phyloP scores from a whole-genome alignment of 2,888 invertebrate genomes.

The Idaea aversata region DNA sequence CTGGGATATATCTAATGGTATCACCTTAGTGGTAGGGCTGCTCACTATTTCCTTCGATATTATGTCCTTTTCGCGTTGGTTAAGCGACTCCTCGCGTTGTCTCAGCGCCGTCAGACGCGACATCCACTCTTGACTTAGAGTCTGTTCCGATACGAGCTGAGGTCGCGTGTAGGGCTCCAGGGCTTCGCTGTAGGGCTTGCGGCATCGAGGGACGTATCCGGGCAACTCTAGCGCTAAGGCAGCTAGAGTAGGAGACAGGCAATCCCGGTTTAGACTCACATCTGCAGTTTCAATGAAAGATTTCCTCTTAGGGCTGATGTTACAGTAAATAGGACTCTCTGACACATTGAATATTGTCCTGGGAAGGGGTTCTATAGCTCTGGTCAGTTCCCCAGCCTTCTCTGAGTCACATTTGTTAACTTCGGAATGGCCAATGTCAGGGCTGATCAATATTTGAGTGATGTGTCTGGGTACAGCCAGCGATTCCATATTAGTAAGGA shows the following conservation, averaged over 20 bases:
- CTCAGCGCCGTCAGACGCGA: slow-evolving; percentile 74
- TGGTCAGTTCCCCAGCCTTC: slow-evolving; percentile 61
- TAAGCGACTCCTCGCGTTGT: slow-evolving; percentile 74
- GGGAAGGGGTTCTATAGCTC: slow-evolving; percentile 53
- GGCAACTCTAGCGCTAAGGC: slow-evolving; percentile 73
- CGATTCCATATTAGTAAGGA: slow-evolving; percentile 64
- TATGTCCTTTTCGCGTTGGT: slow-evolving; percentile 71
- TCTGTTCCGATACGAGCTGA: slow-evolving; percentile 75
- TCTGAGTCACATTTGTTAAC: slow-evolving; percentile 70
- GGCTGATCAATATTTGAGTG: slow-evolving; percentile 44
- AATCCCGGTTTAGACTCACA: slow-evolving; percentile 34
- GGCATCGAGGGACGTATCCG: slow-evolving; percentile 68
- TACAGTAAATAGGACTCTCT: slow-evolving; percentile 65
- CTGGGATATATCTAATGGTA: slow-evolving; percentile 42
- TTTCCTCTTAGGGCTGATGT: slow-evolving; percentile 51
- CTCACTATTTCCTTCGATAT: slow-evolving; percentile 68
- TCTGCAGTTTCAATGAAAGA: slow-evolving; percentile 34
- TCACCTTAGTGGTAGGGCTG: slow-evolving; percentile 59
- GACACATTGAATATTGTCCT: slow-evolving; percentile 45
- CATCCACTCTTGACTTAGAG: slow-evolving; percentile 80
- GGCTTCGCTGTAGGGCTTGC: slow-evolving; percentile 52
- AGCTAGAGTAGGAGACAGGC: slow-evolving; percentile 67
- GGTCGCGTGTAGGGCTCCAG: slow-evolving; percentile 56
- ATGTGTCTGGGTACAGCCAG: slow-evolving; percentile 40
- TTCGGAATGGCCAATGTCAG: slow-evolving; percentile 38